Base-by-base conservation (phyloP, 2,888 invertebrate genomes). In the Chaetogeoica ovagalla region DNA sequence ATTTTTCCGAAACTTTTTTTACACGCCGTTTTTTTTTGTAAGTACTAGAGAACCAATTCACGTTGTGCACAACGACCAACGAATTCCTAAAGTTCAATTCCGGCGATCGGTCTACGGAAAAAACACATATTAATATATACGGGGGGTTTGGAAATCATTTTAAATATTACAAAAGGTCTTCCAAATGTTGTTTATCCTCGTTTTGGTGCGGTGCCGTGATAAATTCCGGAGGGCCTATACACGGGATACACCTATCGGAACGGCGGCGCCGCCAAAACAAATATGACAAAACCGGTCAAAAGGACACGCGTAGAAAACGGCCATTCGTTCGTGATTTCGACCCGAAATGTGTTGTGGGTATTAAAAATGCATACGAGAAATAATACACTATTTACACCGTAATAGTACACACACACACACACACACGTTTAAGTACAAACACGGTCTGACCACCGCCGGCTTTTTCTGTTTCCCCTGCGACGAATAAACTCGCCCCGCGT, bases 151-250 rank as follows among this genome's bases (percentile, higher is more conserved):
- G 43, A n/a, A 68, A 66, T 76, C 59, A 68, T 76, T 76, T 68
- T 68, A 59, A 68, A 76, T 76, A 68, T 76, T 68, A 76, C 75
- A 68, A 76, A 68, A 68, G 76, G 43, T 30, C 30, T 4, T 30
- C 30, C 21, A 6, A 0, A 0, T 39, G 74, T 74, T n/a, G 59
- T 75, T 68, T 59, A 30, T 30, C 43, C 68, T 68, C 59, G 30
- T 59, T 76, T 66, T 59, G 30, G n/a, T 30, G 57, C 19, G 39
- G n/a, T 30, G 8, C 13, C 13, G 48, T 6, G 72, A 73, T 62
- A 73, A 62, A 73, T 73, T 73, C 9, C 13, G 15, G 15, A 37
- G n/a, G 9, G 19, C 43, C 59, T 6, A 57, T n/a, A 21, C 30
- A 21, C 19, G 21, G 59, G 21, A 21, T 68, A 43, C n/a, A 43